Evolutionary conservation across 2,888 invertebrate genomes (phyloP), one percentile per base, ranked within the genome.

Genomic region (Theodoxus fluviatilis): DNA sequence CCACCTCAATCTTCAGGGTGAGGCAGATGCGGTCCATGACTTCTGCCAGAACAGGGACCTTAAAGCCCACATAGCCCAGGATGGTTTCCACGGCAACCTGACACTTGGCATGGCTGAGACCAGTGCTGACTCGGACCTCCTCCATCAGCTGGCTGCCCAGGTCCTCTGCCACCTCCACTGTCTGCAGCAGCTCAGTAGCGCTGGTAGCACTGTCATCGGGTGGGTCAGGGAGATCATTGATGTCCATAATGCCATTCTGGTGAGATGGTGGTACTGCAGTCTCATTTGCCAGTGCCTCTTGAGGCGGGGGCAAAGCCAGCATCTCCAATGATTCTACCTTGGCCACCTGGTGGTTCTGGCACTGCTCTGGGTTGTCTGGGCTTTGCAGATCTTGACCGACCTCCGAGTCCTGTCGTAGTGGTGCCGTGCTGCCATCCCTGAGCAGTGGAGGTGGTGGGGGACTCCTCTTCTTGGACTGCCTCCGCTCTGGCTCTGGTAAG

Each of bases 41-140:
- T 6, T 65, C 49, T 15, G 76, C 74, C 4, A 80, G 61, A 37
- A 76, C 74, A 6, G 82, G 81, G 7, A 82, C 71, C 43, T 74
- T 75, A 31, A 71, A 68, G 2, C 80, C 78, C n/a, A 82, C 75
- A 59, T 80, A 77, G 22, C 75, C 74, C 4, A 84, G 68, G n/a
- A 85, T 82, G 1, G 81, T 81, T 67, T 79, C 80, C 61, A 84
- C 78, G 0, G 85, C 84, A 25, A 80, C 73, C 65, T 79, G 74
- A 2, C 83, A 83, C 65, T 77, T 79, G 33, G 79, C 78, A 68
- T 83, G 80, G 74, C 84, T 84, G 15, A 85, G 76, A 7, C 75
- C 76, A 2, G 84, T 85, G 67, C 77, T 81, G 31, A 74, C 73
- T 31, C 85, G 77, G 18, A 85, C 78, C 67, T 78, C 74, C 66